phyloP scores from a whole-genome alignment of 2,888 invertebrate species.

The Pandemis heparana region DNA sequence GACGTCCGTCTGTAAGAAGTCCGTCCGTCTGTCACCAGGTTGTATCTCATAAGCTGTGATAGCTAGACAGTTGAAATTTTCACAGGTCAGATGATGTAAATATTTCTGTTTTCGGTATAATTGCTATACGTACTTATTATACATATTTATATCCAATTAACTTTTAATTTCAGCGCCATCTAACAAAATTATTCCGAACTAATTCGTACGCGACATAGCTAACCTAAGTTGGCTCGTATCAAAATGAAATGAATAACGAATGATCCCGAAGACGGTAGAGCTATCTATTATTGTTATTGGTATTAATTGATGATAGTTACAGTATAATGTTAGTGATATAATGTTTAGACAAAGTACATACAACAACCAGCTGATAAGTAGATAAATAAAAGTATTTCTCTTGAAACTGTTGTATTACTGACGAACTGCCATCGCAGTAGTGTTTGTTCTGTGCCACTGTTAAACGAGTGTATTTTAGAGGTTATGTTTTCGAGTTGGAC shows the following conservation, averaged over 20 bases:
- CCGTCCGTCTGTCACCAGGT: too few relatives aligned
- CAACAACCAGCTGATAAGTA: conserved; percentile 39
- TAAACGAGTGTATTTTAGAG: conserved; percentile 29
- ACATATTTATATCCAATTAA: too few relatives aligned
- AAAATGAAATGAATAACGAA: conserved; percentile 33
- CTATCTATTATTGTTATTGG: conserved; percentile 19
- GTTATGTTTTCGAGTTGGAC: conserved; percentile 25
- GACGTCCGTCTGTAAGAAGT: too few relatives aligned
- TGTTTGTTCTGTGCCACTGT: conserved; percentile 24
- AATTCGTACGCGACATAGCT: conserved; percentile 42
- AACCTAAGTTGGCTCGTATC: conserved; percentile 43
- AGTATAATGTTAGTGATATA: conserved; percentile 25
- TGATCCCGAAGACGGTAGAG: conserved; percentile 36
- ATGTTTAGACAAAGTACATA: conserved; percentile 30
- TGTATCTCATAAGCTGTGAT: too few relatives aligned
- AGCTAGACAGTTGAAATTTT: too few relatives aligned
- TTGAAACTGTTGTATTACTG: conserved; percentile 18
- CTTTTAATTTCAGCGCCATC: conserved; percentile 47
- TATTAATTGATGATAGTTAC: conserved; percentile 33
- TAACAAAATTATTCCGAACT: conserved; percentile 40
- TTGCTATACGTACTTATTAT: too few relatives aligned
- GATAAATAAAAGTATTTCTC: conserved; percentile 35
- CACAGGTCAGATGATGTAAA: too few relatives aligned
- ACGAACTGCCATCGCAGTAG: conserved; percentile 9
- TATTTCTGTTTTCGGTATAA: too few relatives aligned